Base-by-base conservation (phyloP, 2,888 invertebrate genomes). In the Isotomurus palustris region DNA sequence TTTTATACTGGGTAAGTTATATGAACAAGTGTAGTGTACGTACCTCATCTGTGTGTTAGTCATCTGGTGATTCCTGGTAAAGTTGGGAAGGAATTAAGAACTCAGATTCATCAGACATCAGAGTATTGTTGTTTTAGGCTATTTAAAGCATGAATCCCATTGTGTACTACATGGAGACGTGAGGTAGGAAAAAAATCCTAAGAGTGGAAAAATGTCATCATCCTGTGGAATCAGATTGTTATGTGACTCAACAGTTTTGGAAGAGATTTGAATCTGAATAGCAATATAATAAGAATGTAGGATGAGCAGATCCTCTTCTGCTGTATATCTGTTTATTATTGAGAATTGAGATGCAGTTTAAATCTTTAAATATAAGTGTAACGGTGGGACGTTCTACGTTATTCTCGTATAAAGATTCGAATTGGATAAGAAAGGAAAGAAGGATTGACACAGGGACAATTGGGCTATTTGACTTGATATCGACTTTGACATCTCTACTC, bases 401-500 rank as follows among this genome's bases (percentile, higher is more conserved):
- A 43, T 43, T 43, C 12, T 22, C 5, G 40, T n/a, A 43, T 8
- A 22, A 22, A 50, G 50, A 49, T 29, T 28, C 8, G 44, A 22
- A 8, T 22, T 24, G 6, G n/a, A 22, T 22, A 6, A 44, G 5
- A n/a, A 4, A 10, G 22, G 21, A 24, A 29, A 50, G 19, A 27
- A n/a, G 24, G 50, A 50, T 50, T 50, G 50, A 50, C 50, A 27
- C n/a, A 38, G 50, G 32, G 43, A 43, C 50, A 38, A 50, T 50
- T 38, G 43, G 43, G 43, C 22, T 43, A 43, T 43, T 43, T 43
- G 50, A 50, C 50, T 32, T 40, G 2, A 40, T 49, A 49, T 49
- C 49, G 32, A 49, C 49, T 35, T 50, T 50, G 50, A 50, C 50
- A 50, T 50, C 50, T 50, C 40, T 21, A 50, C 38, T 50, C 50